These are phyloP conservation scores for Triplophysa tibetana DNA, from an alignment of 2,113 vertebrate species.

Conservation along the genomic window DNA sequence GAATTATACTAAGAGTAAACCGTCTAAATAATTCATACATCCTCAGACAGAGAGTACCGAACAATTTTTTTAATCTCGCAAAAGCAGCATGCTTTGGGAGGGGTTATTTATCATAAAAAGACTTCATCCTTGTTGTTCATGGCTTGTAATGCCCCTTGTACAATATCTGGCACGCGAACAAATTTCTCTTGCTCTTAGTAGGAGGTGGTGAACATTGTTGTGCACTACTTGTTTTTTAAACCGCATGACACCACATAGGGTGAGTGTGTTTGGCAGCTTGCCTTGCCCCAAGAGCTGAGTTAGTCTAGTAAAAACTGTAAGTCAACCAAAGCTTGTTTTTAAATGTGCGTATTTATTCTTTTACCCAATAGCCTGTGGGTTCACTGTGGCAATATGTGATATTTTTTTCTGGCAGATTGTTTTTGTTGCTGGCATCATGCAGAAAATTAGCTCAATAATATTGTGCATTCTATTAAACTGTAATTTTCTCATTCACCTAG, in stretches of 20 bases:
- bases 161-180: constrained; percentile 64
- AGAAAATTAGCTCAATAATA: constrained; percentile 9
- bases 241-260: constrained; percentile 68
- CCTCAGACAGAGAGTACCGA: constrained; percentile 23
- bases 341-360: constrained; percentile 71
- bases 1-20: constrained; percentile 39
- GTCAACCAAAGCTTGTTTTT: constrained; percentile 66
- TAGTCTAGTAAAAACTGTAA: constrained; percentile 66
- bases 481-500: neutral
- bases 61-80: constrained; percentile 46
- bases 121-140: constrained; percentile 62
- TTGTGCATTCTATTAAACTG: neutral
- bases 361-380: constrained; percentile 69
- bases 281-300: constrained; percentile 64
- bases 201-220: constrained; percentile 70
- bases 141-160: constrained; percentile 65
- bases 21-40: constrained; percentile 42
- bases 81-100: constrained; percentile 68
- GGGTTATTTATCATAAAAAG: constrained; percentile 70
- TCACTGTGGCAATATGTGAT: constrained; percentile 50
- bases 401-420: constrained; percentile 56
- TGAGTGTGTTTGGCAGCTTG: constrained; percentile 71
- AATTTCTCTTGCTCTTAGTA: constrained; percentile 71
- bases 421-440: constrained; percentile 7
- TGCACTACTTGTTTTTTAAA: constrained; percentile 73